Evolutionary conservation across 2,888 invertebrate genomes (phyloP), one percentile per base, ranked within the genome.

Genomic region (Eristalinus sepulchralis): DNA sequence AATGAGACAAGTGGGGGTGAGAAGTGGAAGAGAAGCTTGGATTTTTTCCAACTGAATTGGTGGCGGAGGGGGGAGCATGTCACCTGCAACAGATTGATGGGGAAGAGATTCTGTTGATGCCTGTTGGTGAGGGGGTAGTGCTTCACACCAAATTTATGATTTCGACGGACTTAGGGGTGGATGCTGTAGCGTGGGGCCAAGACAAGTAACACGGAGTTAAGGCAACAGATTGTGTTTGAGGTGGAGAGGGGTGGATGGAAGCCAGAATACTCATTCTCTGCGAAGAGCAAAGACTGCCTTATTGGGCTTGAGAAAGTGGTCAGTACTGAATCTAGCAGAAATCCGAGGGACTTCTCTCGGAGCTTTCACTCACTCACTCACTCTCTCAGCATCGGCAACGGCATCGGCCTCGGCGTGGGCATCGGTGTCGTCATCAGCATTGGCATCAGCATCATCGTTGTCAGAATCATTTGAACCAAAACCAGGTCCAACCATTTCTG

Each of bases 101-200:
- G 13, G 17, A 77, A 20, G 34, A n/a, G 24, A 68, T 47, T 64
- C 36, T 6, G n/a, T 57, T 78, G 64, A 78, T 78, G 64, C 36
- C 63, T 78, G n/a, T n/a, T n/a, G n/a, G n/a, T 68, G 27, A 24
- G 9, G 11, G 63, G 70, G 64, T 57, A 57, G 70, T 78, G 55
- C 33, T 39, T 31, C 57, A 53, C 55, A 20, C 31, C 22, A 63
- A 70, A 55, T 78, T 62, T 36, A 62, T 34, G 68, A 77, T 77
- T 68, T 68, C 36, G n/a, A 24, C 17, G 10, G 53, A 17, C 31
- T 53, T 66, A 10, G 31, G 20, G 27, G 17, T n/a, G 66, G 0
- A 66, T 66, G 47, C 24, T 13, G n/a, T 27, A 8, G 53, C 13
- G n/a, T n/a, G n/a, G 13, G 39, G 39, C n/a, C n/a, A n/a, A 39